Evolutionary conservation across 2,113 vertebrate genomes (phyloP).

Genomic region (Oenanthe melanoleuca): DNA sequence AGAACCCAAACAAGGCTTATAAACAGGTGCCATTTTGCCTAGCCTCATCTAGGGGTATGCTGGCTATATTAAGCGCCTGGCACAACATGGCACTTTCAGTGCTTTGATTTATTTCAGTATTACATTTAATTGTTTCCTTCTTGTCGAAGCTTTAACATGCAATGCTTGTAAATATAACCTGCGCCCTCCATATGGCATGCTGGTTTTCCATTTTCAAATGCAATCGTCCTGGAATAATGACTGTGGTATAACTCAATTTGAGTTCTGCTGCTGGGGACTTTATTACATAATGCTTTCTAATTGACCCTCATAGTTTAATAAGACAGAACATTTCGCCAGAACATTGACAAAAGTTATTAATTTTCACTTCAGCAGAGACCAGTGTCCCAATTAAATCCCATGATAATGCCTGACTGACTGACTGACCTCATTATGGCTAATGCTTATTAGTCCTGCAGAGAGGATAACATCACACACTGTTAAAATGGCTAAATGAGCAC

Average conservation of each 20-base stretch:
- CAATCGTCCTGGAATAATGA: slow-evolving; percentile 85
- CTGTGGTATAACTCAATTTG: slow-evolving; percentile 94
- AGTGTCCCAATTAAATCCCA: slow-evolving; percentile 99
- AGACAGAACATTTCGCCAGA: slow-evolving; percentile 93
- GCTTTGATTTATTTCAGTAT: slow-evolving; percentile 82
- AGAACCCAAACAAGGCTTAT: slow-evolving; percentile 54
- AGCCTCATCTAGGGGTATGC: slow-evolving; percentile 58
- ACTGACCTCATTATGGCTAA: slow-evolving; percentile 96
- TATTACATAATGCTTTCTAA: slow-evolving; percentile 99
- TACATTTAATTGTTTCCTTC: slow-evolving; percentile 85
- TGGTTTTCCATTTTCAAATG: slow-evolving; percentile 86
- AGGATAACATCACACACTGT: slow-evolving; percentile 82
- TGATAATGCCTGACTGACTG: slow-evolving; percentile 90
- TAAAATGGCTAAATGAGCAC: slow-evolving; percentile 88
- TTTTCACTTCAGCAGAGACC: slow-evolving; percentile 99
- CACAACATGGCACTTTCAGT: slow-evolving; percentile 65
- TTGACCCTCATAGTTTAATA: slow-evolving; percentile 97
- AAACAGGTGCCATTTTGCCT: slow-evolving; percentile 60
- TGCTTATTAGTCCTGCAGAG: slow-evolving; percentile 93
- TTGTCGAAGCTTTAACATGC: slow-evolving; percentile 81
- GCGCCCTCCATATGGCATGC: slow-evolving; percentile 79
- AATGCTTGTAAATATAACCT: slow-evolving; percentile 82
- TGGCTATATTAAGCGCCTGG: slow-evolving; percentile 66
- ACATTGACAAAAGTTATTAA: slow-evolving; percentile 99
- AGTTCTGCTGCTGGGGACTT: slow-evolving; percentile 92